Evolutionary conservation across 2,888 invertebrate genomes (phyloP).

Genomic region (Stenurella melanura): DNA sequence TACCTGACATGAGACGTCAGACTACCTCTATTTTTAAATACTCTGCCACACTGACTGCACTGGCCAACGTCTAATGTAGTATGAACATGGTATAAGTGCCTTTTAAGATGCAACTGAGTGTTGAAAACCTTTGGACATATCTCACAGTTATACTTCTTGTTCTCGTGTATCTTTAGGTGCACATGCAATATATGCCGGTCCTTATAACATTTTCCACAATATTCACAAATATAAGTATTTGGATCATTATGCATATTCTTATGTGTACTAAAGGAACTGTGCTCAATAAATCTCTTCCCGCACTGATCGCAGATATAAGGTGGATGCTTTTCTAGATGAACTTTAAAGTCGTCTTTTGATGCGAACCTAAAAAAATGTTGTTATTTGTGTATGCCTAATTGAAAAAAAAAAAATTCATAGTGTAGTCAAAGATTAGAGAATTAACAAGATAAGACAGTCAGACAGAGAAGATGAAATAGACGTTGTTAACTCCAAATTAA

Average conservation of each 20-base stretch:
- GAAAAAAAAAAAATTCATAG: no score
- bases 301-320: conserved; percentile 12
- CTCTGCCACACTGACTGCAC: conserved; percentile 5
- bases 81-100: not conserved
- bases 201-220: conserved; percentile 47
- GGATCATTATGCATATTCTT: conserved; percentile 27
- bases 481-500: no score
- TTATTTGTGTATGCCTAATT: no score
- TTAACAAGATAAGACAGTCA: no score
- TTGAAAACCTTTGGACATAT: conserved; percentile 41
- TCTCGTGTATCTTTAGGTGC: conserved; percentile 45
- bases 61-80: not conserved
- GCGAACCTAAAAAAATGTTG: not conserved
- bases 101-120: not conserved
- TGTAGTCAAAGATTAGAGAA: no score
- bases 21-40: conserved; percentile 47
- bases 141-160: conserved; percentile 22
- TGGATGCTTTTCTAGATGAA: not conserved
- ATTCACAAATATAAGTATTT: conserved; percentile 46
- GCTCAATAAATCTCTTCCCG: conserved; percentile 10
- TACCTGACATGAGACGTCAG: conserved; percentile 50
- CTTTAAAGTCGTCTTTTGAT: not conserved
- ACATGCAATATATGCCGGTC: conserved; percentile 34
- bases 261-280: not conserved
- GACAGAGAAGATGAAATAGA: no score